Evolutionary conservation across 2,797 vertebrate species (phyloP), one percentile per base, ranked within the genome.

Genomic region (Peromyscus attwateri): DNA sequence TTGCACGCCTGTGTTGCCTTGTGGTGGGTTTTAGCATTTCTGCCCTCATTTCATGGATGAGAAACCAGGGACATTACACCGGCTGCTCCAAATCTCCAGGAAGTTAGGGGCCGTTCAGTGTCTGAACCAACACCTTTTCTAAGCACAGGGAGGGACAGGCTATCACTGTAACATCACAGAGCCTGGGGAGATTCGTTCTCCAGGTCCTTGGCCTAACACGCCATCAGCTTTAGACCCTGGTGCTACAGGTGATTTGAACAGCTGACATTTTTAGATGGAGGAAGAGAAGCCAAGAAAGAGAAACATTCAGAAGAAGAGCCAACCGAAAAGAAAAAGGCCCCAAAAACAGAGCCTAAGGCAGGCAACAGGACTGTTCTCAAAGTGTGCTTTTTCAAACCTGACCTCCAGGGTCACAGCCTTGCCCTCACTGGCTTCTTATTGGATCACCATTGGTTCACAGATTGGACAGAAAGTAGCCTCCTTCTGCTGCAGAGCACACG

Each of bases 11-110:
- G 13, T 73, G 62, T 60, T 76, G 83, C 83, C 96, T 66, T 68
- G 77, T 57, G 46, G 75, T 7, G 0, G 57, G 21, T 2, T 1
- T 91, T 62, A 87, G 64, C 84, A 66, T 96, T 83, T 95, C 95
- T 80, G 84, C 75, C 89, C 92, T 85, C 87, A 89, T 93, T 95
- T 96, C 90, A 93, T 0, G 3, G 57, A 19, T 84, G 79, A 81
- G 91, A 89, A 87, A 81, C 80, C 34, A 75, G 76, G 76, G 89
- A 93, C 27, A 79, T 95, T 91, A 34, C 40, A 60, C 75, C 77
- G 62, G 13, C 77, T 89, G 77, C 87, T 91, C 89, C 87, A 73
- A 80, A 62, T 87, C 2, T 0, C 71, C 17, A 4, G 8, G 76
- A 49, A 93, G 29, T 91, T 27, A 70, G 25, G 64, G 55, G 55